Evolutionary conservation across 2,888 invertebrate species (phyloP).

Genomic region (Barypeithes pellucidus): DNA sequence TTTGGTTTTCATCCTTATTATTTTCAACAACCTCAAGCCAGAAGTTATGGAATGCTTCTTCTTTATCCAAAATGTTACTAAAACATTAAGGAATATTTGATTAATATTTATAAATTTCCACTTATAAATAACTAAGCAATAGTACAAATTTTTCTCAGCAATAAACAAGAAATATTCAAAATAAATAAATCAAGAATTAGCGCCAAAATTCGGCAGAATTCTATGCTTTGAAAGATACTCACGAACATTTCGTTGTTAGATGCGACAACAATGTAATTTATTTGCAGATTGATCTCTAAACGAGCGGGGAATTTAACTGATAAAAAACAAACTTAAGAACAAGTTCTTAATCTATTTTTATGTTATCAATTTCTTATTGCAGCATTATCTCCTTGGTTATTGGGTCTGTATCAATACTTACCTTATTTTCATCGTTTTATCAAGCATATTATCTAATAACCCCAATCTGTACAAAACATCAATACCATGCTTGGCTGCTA

Average conservation of each 20-base stretch:
- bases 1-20: slow-evolving; percentile 1
- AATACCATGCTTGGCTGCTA: slow-evolving; percentile 59
- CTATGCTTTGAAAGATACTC: no score
- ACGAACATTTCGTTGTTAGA: background rate
- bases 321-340: background rate
- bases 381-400: background rate
- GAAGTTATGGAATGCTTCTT: slow-evolving; percentile 31
- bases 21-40: slow-evolving; percentile 30
- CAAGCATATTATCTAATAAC: slow-evolving; percentile 49
- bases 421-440: slow-evolving; percentile 37
- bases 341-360: background rate
- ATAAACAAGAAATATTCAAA: no score
- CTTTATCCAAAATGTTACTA: slow-evolving; percentile 39
- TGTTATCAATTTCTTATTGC: background rate
- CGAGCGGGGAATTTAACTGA: slow-evolving; percentile 14
- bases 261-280: slow-evolving; percentile 1
- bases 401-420: slow-evolving; percentile 1
- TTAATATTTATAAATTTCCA: no score
- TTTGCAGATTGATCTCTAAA: background rate
- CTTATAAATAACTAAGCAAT: no score
- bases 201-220: no score
- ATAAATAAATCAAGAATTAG: no score
- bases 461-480: slow-evolving; percentile 58
- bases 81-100: no score
- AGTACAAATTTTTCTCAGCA: no score